Percentiles rank a stretch among this genome's conserved stretches.
Evolutionary conservation across 2,888 invertebrate genomes (phyloP).

Genomic region (Macaria liturata): DNA sequence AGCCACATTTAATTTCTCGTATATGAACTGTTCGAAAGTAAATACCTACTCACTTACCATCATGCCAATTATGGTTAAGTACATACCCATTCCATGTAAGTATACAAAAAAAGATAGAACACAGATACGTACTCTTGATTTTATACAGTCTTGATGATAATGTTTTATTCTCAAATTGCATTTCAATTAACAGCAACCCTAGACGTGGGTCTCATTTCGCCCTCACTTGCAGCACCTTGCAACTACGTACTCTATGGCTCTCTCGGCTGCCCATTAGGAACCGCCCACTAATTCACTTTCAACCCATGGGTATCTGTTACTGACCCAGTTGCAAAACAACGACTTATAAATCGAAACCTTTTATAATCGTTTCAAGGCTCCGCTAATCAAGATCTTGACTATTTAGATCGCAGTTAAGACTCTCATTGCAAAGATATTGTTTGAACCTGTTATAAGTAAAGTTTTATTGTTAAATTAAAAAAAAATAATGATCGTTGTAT

Average conservation of each 20-base stretch:
- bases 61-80: too few species aligned
- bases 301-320: conserved; percentile 62
- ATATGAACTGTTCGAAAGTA: too few species aligned
- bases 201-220: conserved; percentile 9
- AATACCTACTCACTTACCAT: too few species aligned
- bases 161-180: too few species aligned
- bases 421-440: conserved; percentile 6
- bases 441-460: too few species aligned
- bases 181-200: conserved; percentile 8
- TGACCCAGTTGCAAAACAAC: conserved; percentile 69
- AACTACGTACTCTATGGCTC: conserved; percentile 42
- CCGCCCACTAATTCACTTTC: conserved; percentile 75
- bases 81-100: too few species aligned
- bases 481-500: too few species aligned
- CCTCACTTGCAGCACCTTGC: conserved; percentile 6
- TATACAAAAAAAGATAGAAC: too few species aligned
- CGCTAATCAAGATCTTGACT: conserved; percentile 33
- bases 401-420: conserved; percentile 21
- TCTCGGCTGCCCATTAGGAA: conserved; percentile 73
- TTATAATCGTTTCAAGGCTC: conserved; percentile 36
- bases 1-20: too few species aligned
- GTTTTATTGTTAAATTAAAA: too few species aligned
- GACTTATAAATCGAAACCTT: conserved; percentile 37
- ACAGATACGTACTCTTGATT: too few species aligned
- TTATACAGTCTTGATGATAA: too few species aligned